Base-by-base conservation (phyloP, 2,797 vertebrate genomes). In the Enteromius unitaeniatus region DNA sequence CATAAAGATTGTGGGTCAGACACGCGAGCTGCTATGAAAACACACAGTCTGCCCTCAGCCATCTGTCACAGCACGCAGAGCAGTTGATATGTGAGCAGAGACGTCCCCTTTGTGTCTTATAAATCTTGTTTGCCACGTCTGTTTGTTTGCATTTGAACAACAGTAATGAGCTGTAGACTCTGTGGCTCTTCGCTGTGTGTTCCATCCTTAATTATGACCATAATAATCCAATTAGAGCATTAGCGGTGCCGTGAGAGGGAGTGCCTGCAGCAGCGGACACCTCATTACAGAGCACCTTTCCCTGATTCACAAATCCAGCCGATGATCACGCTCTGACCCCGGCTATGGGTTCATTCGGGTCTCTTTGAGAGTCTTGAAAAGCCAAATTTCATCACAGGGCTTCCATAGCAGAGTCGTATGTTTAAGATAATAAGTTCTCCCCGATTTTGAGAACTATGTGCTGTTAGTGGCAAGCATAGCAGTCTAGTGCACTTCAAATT, bases 111-210 rank as follows among this genome's bases (percentile, higher is more conserved):
- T 76, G 37, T 77, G 81, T 68, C 81, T 69, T 70, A 55, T 84
- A 84, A 84, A 84, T 84, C 82, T 70, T 84, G 74, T 84, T 84
- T 84, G 60, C 69, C 21, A 28, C n/a, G 28, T 70, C 75, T 86
- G 85, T 86, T 86, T 86, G 84, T 86, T 84, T 86, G 81, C 69
- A 73, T 78, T 78, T 72, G 74, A 76, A 53, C 67, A 72, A 47
- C 73, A 77, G 73, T 82, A 86, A 83, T 86, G 85, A 83, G 80
- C 67, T 64, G 67, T 78, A 70, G 75, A 83, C 80, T 79, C 42
- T 34, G 85, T 65, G 67, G 45, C 68, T 83, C 80, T 83, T 73
- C 68, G 6, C 67, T 51, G 80, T 72, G 68, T 78, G 68, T 65
- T 74, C 85, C 21, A 2, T 78, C 75, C 79, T 79, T 86, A 86